Evolutionary conservation across 2,797 vertebrate genomes (phyloP).

Genomic region (Bovichtus variegatus): DNA sequence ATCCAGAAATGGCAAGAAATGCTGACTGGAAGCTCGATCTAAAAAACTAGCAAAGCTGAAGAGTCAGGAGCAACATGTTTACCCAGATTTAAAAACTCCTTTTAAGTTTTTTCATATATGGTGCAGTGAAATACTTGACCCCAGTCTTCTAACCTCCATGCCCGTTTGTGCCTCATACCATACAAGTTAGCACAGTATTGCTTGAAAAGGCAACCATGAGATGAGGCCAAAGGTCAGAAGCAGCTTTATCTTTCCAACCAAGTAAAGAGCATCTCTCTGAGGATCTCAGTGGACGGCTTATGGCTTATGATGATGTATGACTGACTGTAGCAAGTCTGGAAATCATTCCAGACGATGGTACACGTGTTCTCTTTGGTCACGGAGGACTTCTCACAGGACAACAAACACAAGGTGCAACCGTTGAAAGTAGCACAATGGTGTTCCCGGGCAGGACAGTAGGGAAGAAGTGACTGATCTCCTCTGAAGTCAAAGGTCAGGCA

Average conservation of each 20-base stretch:
- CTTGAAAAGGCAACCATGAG: conserved; percentile 24
- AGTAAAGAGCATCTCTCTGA: conserved; percentile 14
- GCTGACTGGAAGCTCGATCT: background rate
- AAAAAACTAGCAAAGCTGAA: background rate
- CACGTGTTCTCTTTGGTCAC: conserved; percentile 60
- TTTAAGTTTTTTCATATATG: background rate
- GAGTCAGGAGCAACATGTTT: background rate
- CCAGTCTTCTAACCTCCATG: conserved; percentile 1
- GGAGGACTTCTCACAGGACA: conserved; percentile 44
- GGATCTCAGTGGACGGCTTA: conserved; percentile 22
- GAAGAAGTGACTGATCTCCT: conserved; percentile 41
- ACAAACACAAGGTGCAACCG: conserved; percentile 49
- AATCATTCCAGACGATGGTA: conserved; percentile 30
- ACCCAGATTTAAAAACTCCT: background rate
- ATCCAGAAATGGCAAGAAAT: background rate
- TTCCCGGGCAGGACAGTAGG: conserved; percentile 12
- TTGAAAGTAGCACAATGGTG: conserved; percentile 50
- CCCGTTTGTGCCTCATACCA: conserved; percentile 26
- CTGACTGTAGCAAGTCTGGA: conserved; percentile 45
- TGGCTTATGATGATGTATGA: conserved; percentile 61
- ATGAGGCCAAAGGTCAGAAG: conserved; percentile 54
- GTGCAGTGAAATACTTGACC: conserved; percentile 12
- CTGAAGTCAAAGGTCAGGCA: conserved; percentile 53
- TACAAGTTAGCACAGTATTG: conserved; percentile 33
- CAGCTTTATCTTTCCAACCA: conserved; percentile 44